These are phyloP conservation scores for Amblyornis subalaris DNA, from an alignment of 2,113 vertebrate genomes.

Conservation along the genomic window DNA sequence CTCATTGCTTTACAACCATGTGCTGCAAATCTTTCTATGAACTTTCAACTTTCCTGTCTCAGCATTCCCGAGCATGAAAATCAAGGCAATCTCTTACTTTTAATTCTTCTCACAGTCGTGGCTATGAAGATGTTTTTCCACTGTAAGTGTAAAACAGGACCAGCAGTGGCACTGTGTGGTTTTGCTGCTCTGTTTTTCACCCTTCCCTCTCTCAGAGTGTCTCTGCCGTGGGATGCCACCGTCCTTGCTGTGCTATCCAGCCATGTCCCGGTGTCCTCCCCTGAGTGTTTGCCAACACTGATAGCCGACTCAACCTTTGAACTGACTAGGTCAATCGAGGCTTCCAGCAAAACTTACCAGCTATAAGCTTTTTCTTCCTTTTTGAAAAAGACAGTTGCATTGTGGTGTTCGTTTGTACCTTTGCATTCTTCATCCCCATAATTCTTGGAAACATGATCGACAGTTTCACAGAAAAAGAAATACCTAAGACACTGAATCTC, in stretches of 20 bases:
- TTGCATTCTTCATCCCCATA: neutral
- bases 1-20: neutral
- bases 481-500: neutral
- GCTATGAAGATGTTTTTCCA: neutral
- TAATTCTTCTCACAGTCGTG: neutral
- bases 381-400: neutral
- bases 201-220: no score
- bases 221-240: neutral
- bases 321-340: neutral
- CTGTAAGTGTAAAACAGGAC: neutral
- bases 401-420: neutral
- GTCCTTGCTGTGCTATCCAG: neutral
- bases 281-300: accelerated
- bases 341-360: neutral
- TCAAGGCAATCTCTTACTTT: neutral
- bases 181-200: neutral
- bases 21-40: neutral
- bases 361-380: neutral
- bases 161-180: no score
- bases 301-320: neutral
- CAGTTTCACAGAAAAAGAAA: neutral
- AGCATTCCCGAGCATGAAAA: neutral
- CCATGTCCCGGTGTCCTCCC: neutral
- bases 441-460: neutral
- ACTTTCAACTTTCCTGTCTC: neutral